Evolutionary conservation across 2,797 vertebrate genomes (phyloP), one percentile per base, ranked within the genome.

Genomic region (Mionectes olivaceus): DNA sequence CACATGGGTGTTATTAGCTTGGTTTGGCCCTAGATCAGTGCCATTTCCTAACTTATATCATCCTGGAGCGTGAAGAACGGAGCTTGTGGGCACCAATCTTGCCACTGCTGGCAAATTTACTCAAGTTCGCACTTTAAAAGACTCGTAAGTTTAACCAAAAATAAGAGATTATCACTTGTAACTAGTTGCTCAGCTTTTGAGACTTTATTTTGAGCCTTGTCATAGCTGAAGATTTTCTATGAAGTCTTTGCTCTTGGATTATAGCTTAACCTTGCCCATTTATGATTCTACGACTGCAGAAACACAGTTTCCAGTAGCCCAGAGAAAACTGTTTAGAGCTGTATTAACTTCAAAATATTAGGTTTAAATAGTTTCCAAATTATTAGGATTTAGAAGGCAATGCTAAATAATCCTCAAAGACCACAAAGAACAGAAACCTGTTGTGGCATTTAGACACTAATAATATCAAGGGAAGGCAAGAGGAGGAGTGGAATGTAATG

Each of bases 1-100:
- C 5, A 33, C 3, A 8, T 1, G 4, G 2, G 3, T 56, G 23
- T 33, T 47, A 56, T 16, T 56, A 37, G 5, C 24, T 74, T 46
- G 25, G 3, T 3, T 30, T 78, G 21, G 24, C 13, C n/a, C 12
- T 22, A 35, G 3, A 6, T 10, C 47, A 28, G 3, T 0, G 0
- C 32, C 60, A 0, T n/a, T 7, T 76, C 35, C 25, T 53, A 46
- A 24, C 6, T 4, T 82, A 18, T 13, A 3, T 56, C 25, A 25
- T 44, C 15, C 21, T 41, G 30, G 49, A 13, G 0, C 7, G 9
- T 1, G 22, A 27, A 46, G 27, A 52, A 53, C 0, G 3, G 24
- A 67, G 5, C 4, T 28, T 23, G 4, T 7, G 22, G 19, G 18
- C 44, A 53, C 57, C 3, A 9, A 2, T 19, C 30, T 55, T 74